These are phyloP conservation scores for Leptoteleia sp. DNA, from an alignment of 1,140 invertebrate genomes.

Conservation along the genomic window DNA sequence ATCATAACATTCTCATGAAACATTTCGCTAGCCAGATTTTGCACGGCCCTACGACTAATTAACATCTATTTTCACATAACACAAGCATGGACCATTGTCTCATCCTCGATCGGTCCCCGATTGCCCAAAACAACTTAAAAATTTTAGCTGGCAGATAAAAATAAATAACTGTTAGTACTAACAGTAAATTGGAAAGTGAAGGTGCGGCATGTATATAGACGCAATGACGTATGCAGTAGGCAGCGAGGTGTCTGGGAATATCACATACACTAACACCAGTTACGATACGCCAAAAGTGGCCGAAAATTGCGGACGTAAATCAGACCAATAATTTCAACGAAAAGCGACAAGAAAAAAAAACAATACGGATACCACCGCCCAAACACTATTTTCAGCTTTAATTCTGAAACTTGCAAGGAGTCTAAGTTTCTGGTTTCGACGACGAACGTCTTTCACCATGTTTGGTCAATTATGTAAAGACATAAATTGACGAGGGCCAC, in stretches of 20 bases:
- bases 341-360: too few relatives aligned
- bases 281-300: conserved; percentile 28
- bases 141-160: conserved; percentile 50
- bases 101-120: not conserved
- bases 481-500: too few relatives aligned
- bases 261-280: conserved; percentile 59
- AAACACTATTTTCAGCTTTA: too few relatives aligned
- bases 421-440: too few relatives aligned
- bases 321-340: too few relatives aligned
- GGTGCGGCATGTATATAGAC: conserved; percentile 72
- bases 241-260: conserved; percentile 59
- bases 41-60: not conserved
- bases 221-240: conserved; percentile 70
- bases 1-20: not conserved
- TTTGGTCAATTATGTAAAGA: too few relatives aligned
- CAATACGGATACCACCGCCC: too few relatives aligned
- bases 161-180: conserved; percentile 65
- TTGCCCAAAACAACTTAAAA: conserved; percentile 37
- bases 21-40: not conserved
- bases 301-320: conserved; percentile 3
- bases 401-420: too few relatives aligned
- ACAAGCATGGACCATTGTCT: too few relatives aligned
- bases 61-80: not conserved
- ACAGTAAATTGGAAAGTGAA: conserved; percentile 79
- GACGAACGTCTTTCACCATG: too few relatives aligned